A percentile compares a stretch with the other conserved stretches of the same genome.
Conservation (phyloP, 1,140 invertebrate genomes). For the Lineus longissimus region DNA sequence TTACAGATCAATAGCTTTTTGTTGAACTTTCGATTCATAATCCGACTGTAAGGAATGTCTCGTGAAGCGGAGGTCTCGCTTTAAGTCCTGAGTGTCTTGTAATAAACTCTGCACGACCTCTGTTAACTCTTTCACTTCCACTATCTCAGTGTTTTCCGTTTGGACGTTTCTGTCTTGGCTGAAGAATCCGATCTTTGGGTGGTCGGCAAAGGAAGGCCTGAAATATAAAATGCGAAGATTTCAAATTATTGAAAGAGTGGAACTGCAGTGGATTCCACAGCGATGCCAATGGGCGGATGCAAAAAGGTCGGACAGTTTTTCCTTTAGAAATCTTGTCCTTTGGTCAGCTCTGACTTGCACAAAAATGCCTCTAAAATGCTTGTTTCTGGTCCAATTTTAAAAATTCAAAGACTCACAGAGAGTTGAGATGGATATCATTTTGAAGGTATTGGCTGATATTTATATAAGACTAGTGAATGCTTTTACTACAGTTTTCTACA, state of each 20-base stretch:
- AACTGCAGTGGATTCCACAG: too few species aligned
- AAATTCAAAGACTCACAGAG: too few species aligned
- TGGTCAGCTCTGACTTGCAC: too few species aligned
- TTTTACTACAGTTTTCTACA: too few species aligned
- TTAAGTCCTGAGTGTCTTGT: constrained; percentile 41
- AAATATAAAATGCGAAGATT: constrained; percentile 10
- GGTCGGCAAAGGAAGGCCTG: constrained; percentile 46
- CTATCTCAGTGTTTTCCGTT: constrained; percentile 48
- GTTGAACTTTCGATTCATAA: constrained; percentile 45
- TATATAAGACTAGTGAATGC: too few species aligned
- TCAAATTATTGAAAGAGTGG: background rate
- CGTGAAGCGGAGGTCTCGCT: constrained; percentile 43
- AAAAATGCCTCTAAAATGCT: too few species aligned
- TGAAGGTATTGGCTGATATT: too few species aligned
- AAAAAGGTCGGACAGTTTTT: too few species aligned
- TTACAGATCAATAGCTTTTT: constrained; percentile 47
- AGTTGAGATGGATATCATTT: too few species aligned
- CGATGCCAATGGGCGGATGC: too few species aligned
- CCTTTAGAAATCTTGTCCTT: too few species aligned
- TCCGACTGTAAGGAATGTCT: constrained; percentile 47
- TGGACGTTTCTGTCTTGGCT: constrained; percentile 44
- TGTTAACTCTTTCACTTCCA: constrained; percentile 50
- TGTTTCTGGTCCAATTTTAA: too few species aligned
- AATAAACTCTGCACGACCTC: constrained; percentile 44
- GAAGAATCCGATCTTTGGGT: constrained; percentile 50